Base-by-base conservation (phyloP, 2,797 vertebrate genomes). In the Falco cherrug region DNA sequence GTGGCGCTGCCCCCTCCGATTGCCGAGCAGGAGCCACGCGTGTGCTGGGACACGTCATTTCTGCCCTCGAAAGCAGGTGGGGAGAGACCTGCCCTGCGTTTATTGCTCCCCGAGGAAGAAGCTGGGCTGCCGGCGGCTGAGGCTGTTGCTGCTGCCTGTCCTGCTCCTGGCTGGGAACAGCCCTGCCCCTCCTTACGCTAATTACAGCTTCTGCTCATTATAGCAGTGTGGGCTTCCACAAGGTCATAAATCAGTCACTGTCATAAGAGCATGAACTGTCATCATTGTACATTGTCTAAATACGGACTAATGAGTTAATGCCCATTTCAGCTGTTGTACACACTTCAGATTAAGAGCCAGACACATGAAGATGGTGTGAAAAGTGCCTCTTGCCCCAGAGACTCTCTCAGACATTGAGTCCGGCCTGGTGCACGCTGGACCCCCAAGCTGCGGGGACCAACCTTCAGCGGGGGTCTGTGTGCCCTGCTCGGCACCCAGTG, bases 21-120 rank as follows among this genome's bases (percentile, higher is more conserved):
- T 60, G 39, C 33, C 0, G 0, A 28, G 33, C 13, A 28, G 61
- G 60, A 67, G 3, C 45, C 14, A 19, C 0, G 1, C 0, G 1
- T 47, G 18, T 48, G 28, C 39, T 47, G 39, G 39, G 39, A 45
- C 59, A 22, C 16, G 11, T 11, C 3, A 4, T 28, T 61, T 54
- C 21, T 48, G 54, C 29, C 37, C 35, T 22, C 50, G 50, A 50
- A 43, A 10, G 35, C 31, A 37, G 64, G 24, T 0, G 0, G 17
- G 39, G 20, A 69, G 64, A 33, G 7, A 56, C 18, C 37, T 54
- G 14, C 29, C 19, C 12, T 5, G 14, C 7, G 13, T 20, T 79
- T 29, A 17, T 31, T 26, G 48, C 33, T 33, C 16, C 7, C 70
- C 33, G 39, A 68, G 45, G 63, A 83, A 43, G 63, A 35, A 77